Conservation (phyloP, 2,888 invertebrate genomes). For the Idaea dimidiata region DNA sequence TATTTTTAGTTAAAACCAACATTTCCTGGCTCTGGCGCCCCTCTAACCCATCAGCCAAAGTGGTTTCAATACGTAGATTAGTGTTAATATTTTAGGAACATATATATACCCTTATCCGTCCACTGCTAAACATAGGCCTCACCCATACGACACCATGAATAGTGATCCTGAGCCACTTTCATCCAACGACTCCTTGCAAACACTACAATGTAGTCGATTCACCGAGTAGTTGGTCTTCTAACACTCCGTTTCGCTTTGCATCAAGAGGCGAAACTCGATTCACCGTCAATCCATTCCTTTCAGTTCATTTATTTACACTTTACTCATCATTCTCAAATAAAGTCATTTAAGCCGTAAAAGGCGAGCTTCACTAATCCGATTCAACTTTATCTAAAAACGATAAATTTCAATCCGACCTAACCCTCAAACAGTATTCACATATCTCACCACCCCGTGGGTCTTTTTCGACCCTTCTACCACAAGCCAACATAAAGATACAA, state of each 20-base stretch:
- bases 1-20: no score
- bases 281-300: neutral
- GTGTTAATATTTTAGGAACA: no score
- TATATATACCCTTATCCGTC: no score
- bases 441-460: slow-evolving; percentile 47
- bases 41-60: neutral
- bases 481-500: slow-evolving; percentile 61
- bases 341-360: neutral
- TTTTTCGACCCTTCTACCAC: slow-evolving; percentile 60
- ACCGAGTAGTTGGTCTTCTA: no score
- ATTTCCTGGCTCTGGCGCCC: no score
- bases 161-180: no score
- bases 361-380: slow-evolving; percentile 45
- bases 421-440: slow-evolving; percentile 59
- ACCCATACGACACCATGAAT: no score
- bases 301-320: neutral
- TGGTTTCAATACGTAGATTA: neutral
- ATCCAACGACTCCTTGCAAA: no score
- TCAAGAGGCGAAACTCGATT: no score
- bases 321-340: neutral
- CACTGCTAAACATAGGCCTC: no score
- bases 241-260: no score
- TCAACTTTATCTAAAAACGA: slow-evolving; percentile 72
- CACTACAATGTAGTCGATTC: no score
- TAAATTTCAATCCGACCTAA: slow-evolving; percentile 67